These are phyloP conservation scores for Bungarus multicinctus DNA, from an alignment of 2,113 vertebrate genomes.

Conservation along the genomic window DNA sequence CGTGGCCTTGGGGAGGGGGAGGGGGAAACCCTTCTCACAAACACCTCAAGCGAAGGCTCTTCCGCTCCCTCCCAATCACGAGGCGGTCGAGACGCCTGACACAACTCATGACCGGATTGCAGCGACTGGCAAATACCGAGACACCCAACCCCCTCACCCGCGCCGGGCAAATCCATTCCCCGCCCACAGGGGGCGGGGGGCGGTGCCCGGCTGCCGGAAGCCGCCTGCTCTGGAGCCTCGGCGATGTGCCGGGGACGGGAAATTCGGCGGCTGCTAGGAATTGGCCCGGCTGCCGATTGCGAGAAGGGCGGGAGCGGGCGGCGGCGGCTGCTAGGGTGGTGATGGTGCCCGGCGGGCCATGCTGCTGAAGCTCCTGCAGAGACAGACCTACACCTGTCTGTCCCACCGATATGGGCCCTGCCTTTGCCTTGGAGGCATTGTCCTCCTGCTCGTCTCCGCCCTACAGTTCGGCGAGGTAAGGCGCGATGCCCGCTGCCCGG, in stretches of 20 bases:
- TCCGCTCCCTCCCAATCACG: neutral
- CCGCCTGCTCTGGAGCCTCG: neutral
- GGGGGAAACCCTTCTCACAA: neutral
- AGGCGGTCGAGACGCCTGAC: neutral
- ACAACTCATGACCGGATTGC: neutral
- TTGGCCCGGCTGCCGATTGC: conserved; percentile 18
- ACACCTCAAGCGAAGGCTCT: neutral
- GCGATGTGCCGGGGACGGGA: neutral
- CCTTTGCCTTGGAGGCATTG: conserved; percentile 92
- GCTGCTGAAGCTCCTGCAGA: conserved; percentile 92
- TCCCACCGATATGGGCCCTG: conserved; percentile 95
- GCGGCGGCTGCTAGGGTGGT: conserved; percentile 8
- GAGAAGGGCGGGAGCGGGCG: neutral
- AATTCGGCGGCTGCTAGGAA: neutral
- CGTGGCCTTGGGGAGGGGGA: no score
- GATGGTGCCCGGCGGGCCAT: conserved; percentile 69
- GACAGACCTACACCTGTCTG: conserved; percentile 96
- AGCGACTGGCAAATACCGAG: no score
- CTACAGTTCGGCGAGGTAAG: conserved; percentile 97
- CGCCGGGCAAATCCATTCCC: neutral
- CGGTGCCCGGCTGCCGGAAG: neutral
- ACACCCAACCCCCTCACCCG: neutral
- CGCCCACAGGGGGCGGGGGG: neutral
- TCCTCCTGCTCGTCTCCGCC: conserved; percentile 95
- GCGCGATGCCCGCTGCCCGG: neutral